Evolutionary conservation across 1,140 invertebrate species (phyloP), one percentile per base, ranked within the genome.

Genomic region (Nixonia krombeini): DNA sequence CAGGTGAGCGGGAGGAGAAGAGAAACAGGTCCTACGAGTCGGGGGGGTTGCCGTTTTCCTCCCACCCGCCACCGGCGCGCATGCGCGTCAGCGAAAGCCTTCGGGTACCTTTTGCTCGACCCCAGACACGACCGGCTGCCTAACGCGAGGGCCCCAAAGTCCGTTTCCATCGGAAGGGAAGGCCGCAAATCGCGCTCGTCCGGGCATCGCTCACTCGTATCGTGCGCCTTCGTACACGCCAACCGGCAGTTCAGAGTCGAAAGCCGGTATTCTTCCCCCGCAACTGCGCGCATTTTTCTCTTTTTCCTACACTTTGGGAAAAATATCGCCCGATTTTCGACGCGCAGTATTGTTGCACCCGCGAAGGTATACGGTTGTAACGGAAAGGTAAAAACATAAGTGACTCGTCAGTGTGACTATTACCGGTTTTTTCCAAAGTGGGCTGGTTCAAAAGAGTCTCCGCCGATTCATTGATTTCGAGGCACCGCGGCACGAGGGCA

Each of bases 81-180:
- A 46, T 45, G 57, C 52, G 57, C 64, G 25, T 51, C 12, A 23
- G 29, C 25, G 26, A 26, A 45, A 47, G 51, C 64, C 64, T 56
- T 41, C 56, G 55, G 56, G 44, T 50, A 45, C 64, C 64, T 61
- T 67, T 61, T 61, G 64, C 56, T 56, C 51, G 51, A 46, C 33
- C 64, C 41, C 63, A 62, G 53, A 49, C 46, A 23, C 44, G 26
- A 53, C 44, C 35, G 63, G 50, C 63, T 51, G 50, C 50, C 16
- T 52, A 55, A n/a, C 42, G 49, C 61, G 59, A 66, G 57, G 74
- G 74, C 63, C 71, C 75, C 70, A 82, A 81, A 75, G 73, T 78
- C 67, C 65, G 72, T 58, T 73, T 69, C 64, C 68, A 72, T 70
- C 66, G 70, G 49, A 66, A 65, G 69, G 65, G 67, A 73, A 78